phyloP scores from a whole-genome alignment of 2,888 invertebrate genomes.

The Byasa hedistus region DNA sequence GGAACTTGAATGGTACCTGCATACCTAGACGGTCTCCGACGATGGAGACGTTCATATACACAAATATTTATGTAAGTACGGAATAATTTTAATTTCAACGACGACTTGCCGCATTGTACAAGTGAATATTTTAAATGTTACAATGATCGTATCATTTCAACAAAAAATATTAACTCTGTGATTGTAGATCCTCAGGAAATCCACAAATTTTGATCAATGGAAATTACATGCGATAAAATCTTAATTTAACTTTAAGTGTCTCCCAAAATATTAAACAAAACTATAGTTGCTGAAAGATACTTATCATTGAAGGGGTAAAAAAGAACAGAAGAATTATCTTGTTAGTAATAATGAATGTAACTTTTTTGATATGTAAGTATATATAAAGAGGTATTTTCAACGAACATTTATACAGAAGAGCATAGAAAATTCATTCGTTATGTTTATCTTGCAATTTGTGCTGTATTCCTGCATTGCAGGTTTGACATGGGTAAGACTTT shows the following conservation, averaged over 20 bases:
- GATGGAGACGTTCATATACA: too few species aligned
- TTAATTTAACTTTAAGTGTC: constrained; percentile 21
- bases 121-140: too few species aligned
- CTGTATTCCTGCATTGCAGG: constrained; percentile 44
- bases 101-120: too few species aligned
- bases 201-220: constrained; percentile 8
- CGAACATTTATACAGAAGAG: background rate
- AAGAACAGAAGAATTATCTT: background rate
- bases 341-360: constrained; percentile 3
- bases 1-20: too few species aligned
- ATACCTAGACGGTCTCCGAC: too few species aligned
- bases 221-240: constrained; percentile 12
- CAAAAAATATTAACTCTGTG: too few species aligned
- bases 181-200: background rate
- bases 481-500: constrained; percentile 47
- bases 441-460: constrained; percentile 43
- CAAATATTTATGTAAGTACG: too few species aligned
- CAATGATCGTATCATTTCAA: too few species aligned
- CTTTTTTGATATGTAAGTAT: constrained; percentile 6
- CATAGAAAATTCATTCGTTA: constrained; percentile 26
- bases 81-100: too few species aligned
- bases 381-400: constrained; percentile 12
- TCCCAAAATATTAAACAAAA: constrained; percentile 4
- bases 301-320: constrained; percentile 2
- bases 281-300: constrained; percentile 8